Evolutionary conservation across 30 jellyfish, hydroid and myxozoan species (phyloP), one percentile per base, ranked within the genome.

Genomic region (Phacellophora camtschatica): DNA sequence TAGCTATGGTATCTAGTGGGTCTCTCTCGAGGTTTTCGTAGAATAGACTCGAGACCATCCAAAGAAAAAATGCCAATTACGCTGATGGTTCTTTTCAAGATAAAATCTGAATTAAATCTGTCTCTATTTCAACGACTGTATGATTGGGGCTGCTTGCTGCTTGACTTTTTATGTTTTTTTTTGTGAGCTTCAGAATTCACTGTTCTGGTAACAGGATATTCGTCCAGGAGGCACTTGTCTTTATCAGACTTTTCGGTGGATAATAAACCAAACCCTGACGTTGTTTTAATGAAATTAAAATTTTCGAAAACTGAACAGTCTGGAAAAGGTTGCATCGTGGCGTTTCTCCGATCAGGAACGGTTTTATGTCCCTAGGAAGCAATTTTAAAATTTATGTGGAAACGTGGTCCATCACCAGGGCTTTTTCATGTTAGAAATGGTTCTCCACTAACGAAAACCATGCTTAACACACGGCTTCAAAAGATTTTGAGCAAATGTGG

Each of bases 141-240:
- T 71, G 85, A 24, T 71, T 16, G 45, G 85, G 85, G 85, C 85
- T 13, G 85, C 85, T n/a, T 71, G 72, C 72, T 16, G 37, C 46
- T 22, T 46, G n/a, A 73, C 85, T 24, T 71, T 45, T 48, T 71
- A 42, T n/a, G 85, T 51, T 9, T n/a, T n/a, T n/a, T 66, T 66
- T 41, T 66, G 28, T 18, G 81, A 19, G 81, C 64, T 9, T 22
- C 64, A 24, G 64, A 66, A 22, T 33, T 66, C 39, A 66, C 62
- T 20, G 39, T 39, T 3, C 81, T 65, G 20, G 45, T 65, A 4
- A 7, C 19, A 20, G 81, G 63, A 5, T 36, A 15, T 24, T 31
- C 27, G 22, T 3, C 35, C 29, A 35, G 6, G 4, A 28, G 46
- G 25, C 76, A 62, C 31, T 31, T 62, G 51, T 23, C 76, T 2